A percentile compares a stretch with the other conserved stretches of the same genome.
phyloP scores from a whole-genome alignment of 1,140 invertebrate species.

The Scaptomyza pallida region DNA sequence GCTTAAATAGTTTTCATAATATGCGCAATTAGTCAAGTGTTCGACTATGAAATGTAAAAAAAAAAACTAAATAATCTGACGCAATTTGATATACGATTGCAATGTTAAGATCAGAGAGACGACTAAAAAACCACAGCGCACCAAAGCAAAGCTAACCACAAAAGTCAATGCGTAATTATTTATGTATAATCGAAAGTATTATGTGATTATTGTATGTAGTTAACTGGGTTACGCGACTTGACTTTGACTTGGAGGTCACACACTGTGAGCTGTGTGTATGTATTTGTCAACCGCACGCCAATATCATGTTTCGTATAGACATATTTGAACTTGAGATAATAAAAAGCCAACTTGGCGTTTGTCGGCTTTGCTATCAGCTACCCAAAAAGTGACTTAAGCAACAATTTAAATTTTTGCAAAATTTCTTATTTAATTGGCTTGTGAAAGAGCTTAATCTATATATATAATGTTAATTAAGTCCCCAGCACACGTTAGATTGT shows the following conservation, averaged over 20 bases:
- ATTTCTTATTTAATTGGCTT: neutral
- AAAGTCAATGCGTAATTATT: slow-evolving; percentile 32
- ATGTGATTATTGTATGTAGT: slow-evolving; percentile 2
- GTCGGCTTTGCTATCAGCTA: neutral
- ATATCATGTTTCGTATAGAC: slow-evolving; percentile 26
- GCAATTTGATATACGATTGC: slow-evolving; percentile 20
- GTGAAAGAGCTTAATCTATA: no score
- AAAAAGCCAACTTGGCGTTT: slow-evolving; percentile 2
- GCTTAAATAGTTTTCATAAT: neutral
- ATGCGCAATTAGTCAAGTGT: neutral
- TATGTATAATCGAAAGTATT: slow-evolving; percentile 25
- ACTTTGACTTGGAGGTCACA: slow-evolving; percentile 60
- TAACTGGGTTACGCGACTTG: slow-evolving; percentile 60
- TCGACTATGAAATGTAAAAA: no score
- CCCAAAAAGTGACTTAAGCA: neutral
- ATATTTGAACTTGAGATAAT: slow-evolving; percentile 40
- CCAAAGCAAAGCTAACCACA: slow-evolving; percentile 35
- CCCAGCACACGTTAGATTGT: no score
- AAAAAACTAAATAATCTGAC: slow-evolving; percentile 1
- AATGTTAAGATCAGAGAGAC: slow-evolving; percentile 58
- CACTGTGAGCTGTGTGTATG: neutral
- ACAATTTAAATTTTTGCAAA: neutral
- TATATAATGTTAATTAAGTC: no score
- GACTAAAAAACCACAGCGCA: neutral
- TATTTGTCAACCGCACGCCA: slow-evolving; percentile 17